A percentile compares a stretch with the other conserved stretches of the same genome.
phyloP scores from a whole-genome alignment of 2,797 vertebrate genomes.

The Paramormyrops hopkinsi region DNA sequence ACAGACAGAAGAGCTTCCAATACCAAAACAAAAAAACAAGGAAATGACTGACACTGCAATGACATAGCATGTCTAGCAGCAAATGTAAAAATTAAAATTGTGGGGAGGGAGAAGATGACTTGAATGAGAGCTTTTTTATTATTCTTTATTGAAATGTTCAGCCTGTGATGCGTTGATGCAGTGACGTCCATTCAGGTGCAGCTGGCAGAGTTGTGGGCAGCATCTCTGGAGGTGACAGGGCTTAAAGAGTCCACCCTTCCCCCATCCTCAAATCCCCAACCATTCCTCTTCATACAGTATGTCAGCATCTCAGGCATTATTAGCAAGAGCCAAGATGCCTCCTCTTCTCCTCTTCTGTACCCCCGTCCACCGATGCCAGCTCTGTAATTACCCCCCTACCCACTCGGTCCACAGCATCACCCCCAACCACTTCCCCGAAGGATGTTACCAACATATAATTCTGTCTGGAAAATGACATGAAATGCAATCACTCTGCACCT shows the following conservation, averaged over 20 bases:
- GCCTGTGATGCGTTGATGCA: background rate
- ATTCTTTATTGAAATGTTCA: background rate
- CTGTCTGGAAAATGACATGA: background rate
- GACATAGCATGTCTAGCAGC: background rate
- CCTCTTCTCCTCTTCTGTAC: background rate
- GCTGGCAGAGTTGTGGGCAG: background rate
- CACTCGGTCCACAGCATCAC: background rate
- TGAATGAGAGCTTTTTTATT: background rate
- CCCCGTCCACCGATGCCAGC: background rate
- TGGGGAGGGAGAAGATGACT: background rate
- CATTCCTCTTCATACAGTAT: background rate
- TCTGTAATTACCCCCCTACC: background rate
- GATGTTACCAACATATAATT: background rate
- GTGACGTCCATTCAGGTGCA: background rate
- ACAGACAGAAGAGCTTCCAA: background rate
- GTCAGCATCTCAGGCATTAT: slow-evolving; percentile 12
- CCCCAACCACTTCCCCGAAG: background rate
- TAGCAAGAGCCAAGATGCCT: slow-evolving; percentile 13
- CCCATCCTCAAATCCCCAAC: background rate
- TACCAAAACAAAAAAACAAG: background rate
- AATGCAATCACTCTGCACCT: background rate
- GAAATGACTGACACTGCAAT: background rate
- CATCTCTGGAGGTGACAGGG: background rate
- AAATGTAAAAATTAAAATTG: background rate
- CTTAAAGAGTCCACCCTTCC: background rate